Evolutionary conservation across 2,888 invertebrate species (phyloP), one percentile per base, ranked within the genome.

Genomic region (Phyllotreta cruciferae): DNA sequence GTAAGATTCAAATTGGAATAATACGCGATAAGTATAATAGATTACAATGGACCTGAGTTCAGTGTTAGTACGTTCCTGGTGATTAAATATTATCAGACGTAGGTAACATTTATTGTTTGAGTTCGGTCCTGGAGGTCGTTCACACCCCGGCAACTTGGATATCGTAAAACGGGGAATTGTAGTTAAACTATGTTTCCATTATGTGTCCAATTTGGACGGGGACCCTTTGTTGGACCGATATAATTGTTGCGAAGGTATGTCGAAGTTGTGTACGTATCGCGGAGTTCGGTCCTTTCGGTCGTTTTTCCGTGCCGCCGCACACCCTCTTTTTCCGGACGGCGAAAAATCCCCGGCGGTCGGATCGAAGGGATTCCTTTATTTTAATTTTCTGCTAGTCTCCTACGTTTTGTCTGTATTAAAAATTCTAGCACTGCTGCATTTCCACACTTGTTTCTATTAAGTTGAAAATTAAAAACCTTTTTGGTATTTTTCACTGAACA

Each of bases 111-210:
- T 49, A 24, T 44, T 44, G 14, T 8, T 49, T 4, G 9, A 49
- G 11, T 50, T n/a, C 50, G 36, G 36, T 36, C 10, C 50, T 50
- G 50, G 24, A 24, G 10, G 3, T 37, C 36, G 9, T 50, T 36
- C 11, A 3, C 36, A 50, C 7, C 9, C 35, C 36, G 37, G 35
- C 10, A 10, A 71, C 71, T 69, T 63, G 64, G 69, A 72, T 70
- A 67, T 72, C 74, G 70, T 72, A 72, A 74, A 74, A 71, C 69
- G 70, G 69, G 74, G 70, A 72, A 74, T 71, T 73, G 71, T 69
- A 62, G 63, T 68, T 67, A 66, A 70, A 72, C 69, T 72, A 70
- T 71, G 69, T 69, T 67, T 62, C 66, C 66, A 70, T 70, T 70
- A 68, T 66, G 56, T 55, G 49, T 47, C 47, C 47, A 66, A 67